These are phyloP conservation scores for Crotalus viridis DNA, from an alignment of 2,113 vertebrate species.

Conservation along the genomic window DNA sequence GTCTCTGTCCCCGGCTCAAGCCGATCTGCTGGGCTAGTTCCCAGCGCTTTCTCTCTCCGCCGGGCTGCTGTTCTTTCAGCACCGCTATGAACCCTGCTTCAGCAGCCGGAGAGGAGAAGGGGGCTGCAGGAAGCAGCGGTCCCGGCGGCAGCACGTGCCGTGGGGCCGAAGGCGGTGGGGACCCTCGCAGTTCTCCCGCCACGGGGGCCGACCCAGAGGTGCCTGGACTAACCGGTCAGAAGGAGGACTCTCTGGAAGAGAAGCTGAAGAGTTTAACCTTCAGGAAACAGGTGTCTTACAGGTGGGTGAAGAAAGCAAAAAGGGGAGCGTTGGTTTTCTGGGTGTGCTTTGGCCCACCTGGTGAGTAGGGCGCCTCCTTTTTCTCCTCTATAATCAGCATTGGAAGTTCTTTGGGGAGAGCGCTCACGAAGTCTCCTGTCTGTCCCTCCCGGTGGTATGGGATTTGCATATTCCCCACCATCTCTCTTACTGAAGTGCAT, in stretches of 20 bases:
- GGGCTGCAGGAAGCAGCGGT: conserved; percentile 49
- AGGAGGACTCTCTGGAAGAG: conserved; percentile 82
- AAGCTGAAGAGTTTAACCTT: conserved; percentile 84
- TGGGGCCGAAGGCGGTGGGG: conserved; percentile 72
- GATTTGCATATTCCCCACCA: neutral
- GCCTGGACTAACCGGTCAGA: conserved; percentile 56
- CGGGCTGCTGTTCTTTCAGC: conserved; percentile 8
- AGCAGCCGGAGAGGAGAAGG: conserved; percentile 61
- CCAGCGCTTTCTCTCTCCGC: neutral
- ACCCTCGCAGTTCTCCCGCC: conserved; percentile 53
- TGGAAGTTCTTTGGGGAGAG: too few relatives aligned
- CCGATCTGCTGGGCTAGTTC: conserved; percentile 3
- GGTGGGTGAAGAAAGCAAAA: conserved; percentile 69
- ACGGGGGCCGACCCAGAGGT: conserved; percentile 63
- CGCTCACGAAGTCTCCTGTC: too few relatives aligned
- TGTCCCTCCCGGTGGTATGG: neutral
- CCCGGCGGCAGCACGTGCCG: conserved; percentile 56
- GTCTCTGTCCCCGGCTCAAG: conserved; percentile 8
- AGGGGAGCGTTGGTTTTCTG: neutral
- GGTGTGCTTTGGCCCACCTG: neutral
- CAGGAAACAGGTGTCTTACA: conserved; percentile 88
- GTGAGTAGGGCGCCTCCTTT: neutral
- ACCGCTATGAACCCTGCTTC: conserved; percentile 65
- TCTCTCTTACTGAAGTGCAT: neutral
- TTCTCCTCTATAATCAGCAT: neutral